Conservation (phyloP, 2,113 vertebrate genomes). For the Cynocephalus volans region DNA sequence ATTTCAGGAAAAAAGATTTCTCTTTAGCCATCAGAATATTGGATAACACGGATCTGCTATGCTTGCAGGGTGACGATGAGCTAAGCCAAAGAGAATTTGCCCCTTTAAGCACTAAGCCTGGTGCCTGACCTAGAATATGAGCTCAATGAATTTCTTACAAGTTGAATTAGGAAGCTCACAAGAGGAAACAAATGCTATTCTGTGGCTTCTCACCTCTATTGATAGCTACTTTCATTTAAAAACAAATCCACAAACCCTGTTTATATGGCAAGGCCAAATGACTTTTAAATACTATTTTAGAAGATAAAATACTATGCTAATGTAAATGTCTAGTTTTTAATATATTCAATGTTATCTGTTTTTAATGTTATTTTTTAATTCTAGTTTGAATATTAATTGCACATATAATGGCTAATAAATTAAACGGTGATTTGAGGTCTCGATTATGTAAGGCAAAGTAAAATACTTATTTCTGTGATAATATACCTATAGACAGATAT, state of each 20-base stretch:
- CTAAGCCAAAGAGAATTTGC: background rate
- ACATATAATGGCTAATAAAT: background rate
- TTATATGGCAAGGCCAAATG: background rate
- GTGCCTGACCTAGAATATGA: background rate
- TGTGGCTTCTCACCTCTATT: background rate
- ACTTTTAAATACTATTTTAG: background rate
- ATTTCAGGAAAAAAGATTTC: background rate
- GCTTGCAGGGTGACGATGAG: too few relatives aligned
- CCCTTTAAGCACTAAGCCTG: background rate
- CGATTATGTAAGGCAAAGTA: background rate
- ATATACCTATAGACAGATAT: background rate
- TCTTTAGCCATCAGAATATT: background rate
- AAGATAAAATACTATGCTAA: background rate
- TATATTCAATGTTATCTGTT: background rate
- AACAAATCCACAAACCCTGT: background rate
- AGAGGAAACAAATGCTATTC: background rate
- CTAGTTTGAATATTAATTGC: conserved; percentile 35
- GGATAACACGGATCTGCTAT: background rate
- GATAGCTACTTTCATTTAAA: background rate
- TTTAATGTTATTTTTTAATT: conserved; percentile 8
- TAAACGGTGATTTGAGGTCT: background rate
- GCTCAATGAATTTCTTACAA: background rate
- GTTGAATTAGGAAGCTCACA: background rate
- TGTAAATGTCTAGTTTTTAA: conserved; percentile 9
- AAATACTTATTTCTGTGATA: background rate